Conservation (phyloP, 1,140 invertebrate species). For the Cotesia vestalis region DNA sequence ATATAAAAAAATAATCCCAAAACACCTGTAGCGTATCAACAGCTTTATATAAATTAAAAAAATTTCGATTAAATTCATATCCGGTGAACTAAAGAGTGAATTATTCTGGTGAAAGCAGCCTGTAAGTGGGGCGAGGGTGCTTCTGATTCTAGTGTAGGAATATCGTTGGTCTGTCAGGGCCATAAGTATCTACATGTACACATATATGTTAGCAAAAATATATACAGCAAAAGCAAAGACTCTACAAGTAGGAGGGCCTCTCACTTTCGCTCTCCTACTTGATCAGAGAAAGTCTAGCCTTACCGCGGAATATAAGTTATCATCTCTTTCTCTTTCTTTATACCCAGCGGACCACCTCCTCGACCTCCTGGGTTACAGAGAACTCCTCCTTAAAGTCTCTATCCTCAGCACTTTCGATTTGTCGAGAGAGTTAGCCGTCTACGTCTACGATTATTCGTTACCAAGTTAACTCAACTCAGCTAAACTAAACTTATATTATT, state of each 20-base stretch:
- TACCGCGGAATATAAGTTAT: background rate
- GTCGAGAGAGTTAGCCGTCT: constrained; percentile 8
- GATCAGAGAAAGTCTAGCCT: constrained; percentile 57
- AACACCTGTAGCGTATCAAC: too few species aligned
- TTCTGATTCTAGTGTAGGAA: constrained; percentile 30
- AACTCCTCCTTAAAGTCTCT: too few species aligned
- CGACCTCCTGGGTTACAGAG: constrained; percentile 13
- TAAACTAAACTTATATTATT: too few species aligned
- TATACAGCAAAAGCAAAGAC: too few species aligned
- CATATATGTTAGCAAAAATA: too few species aligned
- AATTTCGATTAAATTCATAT: background rate
- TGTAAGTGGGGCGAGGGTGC: constrained; percentile 17
- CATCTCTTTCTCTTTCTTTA: constrained; percentile 14
- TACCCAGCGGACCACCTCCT: constrained; percentile 14
- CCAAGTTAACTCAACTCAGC: constrained; percentile 33
- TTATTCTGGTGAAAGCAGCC: constrained; percentile 50
- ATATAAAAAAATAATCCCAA: too few species aligned
- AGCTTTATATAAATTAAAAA: too few species aligned
- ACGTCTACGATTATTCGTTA: constrained; percentile 38
- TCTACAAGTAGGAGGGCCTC: constrained; percentile 48
- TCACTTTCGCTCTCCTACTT: constrained; percentile 59
- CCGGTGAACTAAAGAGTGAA: too few species aligned
- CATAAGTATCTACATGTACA: constrained; percentile 15
- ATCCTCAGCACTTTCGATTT: too few species aligned
- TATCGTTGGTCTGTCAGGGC: constrained; percentile 45